phyloP scores from a whole-genome alignment of 2,888 invertebrate species.

The Myathropa florea region DNA sequence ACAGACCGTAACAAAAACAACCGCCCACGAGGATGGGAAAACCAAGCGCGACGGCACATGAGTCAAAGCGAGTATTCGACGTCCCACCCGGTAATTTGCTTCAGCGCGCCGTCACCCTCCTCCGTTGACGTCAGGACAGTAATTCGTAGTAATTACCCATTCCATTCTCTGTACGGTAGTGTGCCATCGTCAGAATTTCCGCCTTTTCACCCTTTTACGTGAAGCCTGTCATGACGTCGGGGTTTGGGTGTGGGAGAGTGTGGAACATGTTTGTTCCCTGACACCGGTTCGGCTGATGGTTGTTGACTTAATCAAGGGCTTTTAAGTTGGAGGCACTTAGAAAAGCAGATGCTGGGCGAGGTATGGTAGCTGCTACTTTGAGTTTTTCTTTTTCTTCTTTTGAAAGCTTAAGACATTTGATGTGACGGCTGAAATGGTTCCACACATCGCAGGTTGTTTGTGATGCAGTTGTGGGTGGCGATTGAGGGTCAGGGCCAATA shows the following conservation, averaged over 20 bases:
- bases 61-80: constrained; percentile 22
- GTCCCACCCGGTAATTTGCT: constrained; percentile 29
- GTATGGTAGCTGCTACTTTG: background rate
- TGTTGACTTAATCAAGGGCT: background rate
- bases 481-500: background rate
- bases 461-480: background rate
- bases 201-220: background rate
- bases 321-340: background rate
- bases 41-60: background rate
- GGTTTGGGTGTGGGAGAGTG: background rate
- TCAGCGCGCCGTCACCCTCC: constrained; percentile 2
- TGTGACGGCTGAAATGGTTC: background rate
- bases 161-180: background rate
- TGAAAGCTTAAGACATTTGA: background rate
- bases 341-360: background rate
- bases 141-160: constrained; percentile 58
- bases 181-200: background rate
- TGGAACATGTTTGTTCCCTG: background rate
- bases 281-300: background rate
- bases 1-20: background rate
- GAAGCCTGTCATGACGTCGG: background rate
- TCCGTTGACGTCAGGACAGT: constrained; percentile 54
- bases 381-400: background rate
- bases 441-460: background rate
- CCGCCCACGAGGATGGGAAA: background rate